These are phyloP conservation scores for Mastomys coucha DNA, from an alignment of 2,113 vertebrate species.

Conservation along the genomic window DNA sequence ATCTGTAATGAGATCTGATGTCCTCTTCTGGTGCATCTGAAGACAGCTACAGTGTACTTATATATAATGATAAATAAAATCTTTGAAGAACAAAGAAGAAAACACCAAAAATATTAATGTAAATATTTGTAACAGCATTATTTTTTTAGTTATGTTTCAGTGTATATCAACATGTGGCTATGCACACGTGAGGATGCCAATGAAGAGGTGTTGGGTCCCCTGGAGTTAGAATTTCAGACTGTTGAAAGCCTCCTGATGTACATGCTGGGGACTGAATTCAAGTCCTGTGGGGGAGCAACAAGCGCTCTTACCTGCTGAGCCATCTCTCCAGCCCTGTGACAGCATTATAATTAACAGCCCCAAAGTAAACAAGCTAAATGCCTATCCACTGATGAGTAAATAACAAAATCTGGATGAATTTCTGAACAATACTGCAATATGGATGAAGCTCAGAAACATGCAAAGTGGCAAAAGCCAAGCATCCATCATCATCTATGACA, in stretches of 20 bases:
- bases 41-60: too few relatives aligned
- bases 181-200: background rate
- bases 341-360: background rate
- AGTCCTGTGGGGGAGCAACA: background rate
- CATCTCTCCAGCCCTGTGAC: background rate
- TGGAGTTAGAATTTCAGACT: background rate
- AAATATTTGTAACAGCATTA: background rate
- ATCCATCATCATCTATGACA: background rate
- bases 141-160: background rate
- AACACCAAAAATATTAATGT: background rate
- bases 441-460: background rate
- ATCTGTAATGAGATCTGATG: too few relatives aligned
- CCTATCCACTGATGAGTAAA: background rate
- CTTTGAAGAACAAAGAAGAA: background rate
- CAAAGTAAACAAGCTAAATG: slow-evolving; percentile 1
- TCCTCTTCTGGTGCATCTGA: too few relatives aligned
- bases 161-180: background rate
- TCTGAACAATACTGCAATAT: background rate
- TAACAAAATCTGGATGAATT: background rate
- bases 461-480: background rate
- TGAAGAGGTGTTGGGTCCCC: background rate
- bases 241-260: background rate
- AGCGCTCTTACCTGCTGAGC: background rate
- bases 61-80: too few relatives aligned
- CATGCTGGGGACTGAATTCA: background rate